Percentiles rank a stretch among this genome's conserved stretches.
Conservation (phyloP, 2,113 vertebrate genomes). For the human region GRCh38 chr7:51955001-51955500, state of each 20-base stretch:
- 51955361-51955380: not conserved
- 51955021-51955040: not conserved
- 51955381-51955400: not conserved
- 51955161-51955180: not conserved
- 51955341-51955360: not conserved
- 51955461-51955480: too few relatives aligned
- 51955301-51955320: not conserved
- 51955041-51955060: not conserved
- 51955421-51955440: not conserved
- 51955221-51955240: not conserved
- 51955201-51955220: not conserved
- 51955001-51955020: not conserved
- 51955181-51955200: not conserved
- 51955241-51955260: not conserved
- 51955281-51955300: not conserved
- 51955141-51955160: not conserved
- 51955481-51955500: not conserved
- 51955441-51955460: not conserved
- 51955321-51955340: not conserved
- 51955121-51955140: not conserved
- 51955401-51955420: not conserved
- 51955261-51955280: not conserved
- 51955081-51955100: not conserved
- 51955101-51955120: not conserved
- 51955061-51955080: not conserved